Conservation (phyloP, 2,797 vertebrate species). For the Acropternis orthonyx region DNA sequence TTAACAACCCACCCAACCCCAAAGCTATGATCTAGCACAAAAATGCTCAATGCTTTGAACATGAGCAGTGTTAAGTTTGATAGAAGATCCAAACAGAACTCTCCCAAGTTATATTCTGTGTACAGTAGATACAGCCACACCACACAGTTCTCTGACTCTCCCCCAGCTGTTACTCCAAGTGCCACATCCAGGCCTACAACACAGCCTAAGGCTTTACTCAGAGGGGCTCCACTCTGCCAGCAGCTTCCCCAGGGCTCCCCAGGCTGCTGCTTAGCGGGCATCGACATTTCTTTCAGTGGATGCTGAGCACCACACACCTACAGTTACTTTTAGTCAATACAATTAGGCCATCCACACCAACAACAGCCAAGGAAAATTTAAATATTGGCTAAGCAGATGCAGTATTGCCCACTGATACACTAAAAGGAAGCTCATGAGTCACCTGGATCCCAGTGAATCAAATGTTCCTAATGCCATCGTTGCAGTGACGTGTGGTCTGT, state of each 20-base stretch:
- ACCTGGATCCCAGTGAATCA: neutral
- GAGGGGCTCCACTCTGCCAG: neutral
- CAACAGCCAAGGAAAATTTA: neutral
- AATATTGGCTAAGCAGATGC: neutral
- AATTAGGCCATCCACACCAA: neutral
- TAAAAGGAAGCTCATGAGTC: constrained; percentile 19
- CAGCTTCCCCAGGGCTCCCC: neutral
- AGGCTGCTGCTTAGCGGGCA: neutral
- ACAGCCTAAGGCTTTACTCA: neutral
- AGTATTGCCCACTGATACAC: neutral
- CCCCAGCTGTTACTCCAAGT: neutral
- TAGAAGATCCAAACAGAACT: neutral
- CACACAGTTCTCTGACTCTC: neutral
- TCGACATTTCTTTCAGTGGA: neutral
- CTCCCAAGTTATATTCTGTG: neutral
- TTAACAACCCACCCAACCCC: neutral
- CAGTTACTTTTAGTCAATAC: neutral
- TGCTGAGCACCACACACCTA: neutral
- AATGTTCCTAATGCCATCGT: neutral
- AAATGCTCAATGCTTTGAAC: neutral
- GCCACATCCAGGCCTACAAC: neutral
- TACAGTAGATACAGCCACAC: neutral
- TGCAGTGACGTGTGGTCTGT: neutral
- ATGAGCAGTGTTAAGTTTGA: neutral
- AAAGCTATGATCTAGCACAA: neutral